Percentiles rank a stretch among this genome's conserved stretches.
These are phyloP conservation scores for Stercorarius parasiticus DNA, from an alignment of 2,113 vertebrate genomes.

Conservation along the genomic window DNA sequence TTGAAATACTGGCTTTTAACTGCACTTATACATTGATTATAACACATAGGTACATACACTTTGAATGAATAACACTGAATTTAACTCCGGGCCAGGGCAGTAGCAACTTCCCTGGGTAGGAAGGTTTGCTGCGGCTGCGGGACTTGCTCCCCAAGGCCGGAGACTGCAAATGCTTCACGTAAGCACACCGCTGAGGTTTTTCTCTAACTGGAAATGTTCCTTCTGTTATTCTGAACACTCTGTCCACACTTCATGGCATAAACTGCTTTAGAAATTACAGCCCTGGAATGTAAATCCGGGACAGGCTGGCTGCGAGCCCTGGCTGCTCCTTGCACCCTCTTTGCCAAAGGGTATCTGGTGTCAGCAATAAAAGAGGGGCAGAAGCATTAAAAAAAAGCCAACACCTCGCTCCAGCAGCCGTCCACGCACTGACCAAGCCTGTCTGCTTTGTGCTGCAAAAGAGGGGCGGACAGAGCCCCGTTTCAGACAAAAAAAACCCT, in stretches of 20 bases:
- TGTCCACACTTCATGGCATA: constrained; percentile 18
- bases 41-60: neutral
- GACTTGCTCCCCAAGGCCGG: neutral
- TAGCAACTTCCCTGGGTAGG: neutral
- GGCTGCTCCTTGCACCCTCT: neutral
- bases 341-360: constrained; percentile 43
- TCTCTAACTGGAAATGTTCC: neutral
- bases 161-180: neutral
- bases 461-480: neutral
- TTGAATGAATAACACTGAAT: neutral
- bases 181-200: neutral
- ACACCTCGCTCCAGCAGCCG: neutral
- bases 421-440: neutral
- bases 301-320: constrained; percentile 17
- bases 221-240: constrained; percentile 58
- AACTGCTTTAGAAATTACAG: constrained; percentile 44
- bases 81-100: neutral
- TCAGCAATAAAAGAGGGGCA: neutral
- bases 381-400: neutral
- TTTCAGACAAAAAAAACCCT: neutral
- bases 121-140: fast-evolving
- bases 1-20: neutral
- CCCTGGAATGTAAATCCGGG: constrained; percentile 36
- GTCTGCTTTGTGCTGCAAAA: neutral
- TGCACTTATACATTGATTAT: neutral